phyloP scores from a whole-genome alignment of 2,113 vertebrate species.

The Grantiella picta region DNA sequence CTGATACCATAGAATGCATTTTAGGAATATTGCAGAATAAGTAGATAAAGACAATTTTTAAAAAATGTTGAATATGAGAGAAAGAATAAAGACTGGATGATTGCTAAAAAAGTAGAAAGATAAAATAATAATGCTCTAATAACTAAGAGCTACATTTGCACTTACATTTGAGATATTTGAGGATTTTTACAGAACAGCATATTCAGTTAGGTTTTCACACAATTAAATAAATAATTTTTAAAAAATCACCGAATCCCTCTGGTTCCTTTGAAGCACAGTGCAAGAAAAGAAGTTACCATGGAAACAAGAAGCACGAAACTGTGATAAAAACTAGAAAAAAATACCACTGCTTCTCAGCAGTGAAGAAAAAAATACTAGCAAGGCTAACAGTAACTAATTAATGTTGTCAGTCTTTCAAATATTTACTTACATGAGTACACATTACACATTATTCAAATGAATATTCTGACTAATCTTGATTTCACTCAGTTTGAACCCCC shows the following conservation, averaged over 20 bases:
- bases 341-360: constrained; percentile 23
- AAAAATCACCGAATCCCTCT: constrained; percentile 6
- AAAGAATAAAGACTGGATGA: background rate
- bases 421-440: background rate
- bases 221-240: constrained; percentile 51
- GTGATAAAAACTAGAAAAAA: constrained; percentile 43
- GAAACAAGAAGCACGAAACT: constrained; percentile 51
- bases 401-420: background rate
- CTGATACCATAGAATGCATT: background rate
- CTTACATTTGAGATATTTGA: background rate
- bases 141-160: background rate
- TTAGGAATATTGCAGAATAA: background rate
- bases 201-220: background rate
- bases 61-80: background rate
- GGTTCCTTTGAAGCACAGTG: constrained; percentile 18
- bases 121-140: background rate
- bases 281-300: constrained; percentile 61
- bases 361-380: constrained; percentile 28
- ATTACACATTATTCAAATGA: background rate
- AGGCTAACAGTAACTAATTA: background rate
- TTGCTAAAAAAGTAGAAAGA: background rate
- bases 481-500: background rate
- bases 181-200: background rate
- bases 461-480: background rate
- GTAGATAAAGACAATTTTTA: background rate